These are phyloP conservation scores for Seriola aureovittata DNA, from an alignment of 2,113 vertebrate species.

Conservation along the genomic window DNA sequence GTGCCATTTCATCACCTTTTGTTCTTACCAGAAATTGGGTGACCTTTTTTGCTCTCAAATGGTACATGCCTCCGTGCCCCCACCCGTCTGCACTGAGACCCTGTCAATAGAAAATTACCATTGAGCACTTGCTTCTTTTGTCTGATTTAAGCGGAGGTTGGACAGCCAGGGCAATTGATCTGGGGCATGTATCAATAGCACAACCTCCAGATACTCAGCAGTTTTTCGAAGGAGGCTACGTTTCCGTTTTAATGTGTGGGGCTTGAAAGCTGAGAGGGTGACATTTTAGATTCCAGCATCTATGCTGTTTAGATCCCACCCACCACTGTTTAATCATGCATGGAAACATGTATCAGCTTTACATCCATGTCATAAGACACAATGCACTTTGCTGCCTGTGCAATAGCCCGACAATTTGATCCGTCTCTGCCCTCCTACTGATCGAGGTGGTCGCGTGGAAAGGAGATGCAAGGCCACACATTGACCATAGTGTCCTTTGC, in stretches of 20 bases:
- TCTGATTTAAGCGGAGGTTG: slow-evolving; percentile 64
- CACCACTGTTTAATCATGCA: slow-evolving; percentile 5
- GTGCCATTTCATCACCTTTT: slow-evolving; percentile 47
- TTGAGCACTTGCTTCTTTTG: slow-evolving; percentile 63
- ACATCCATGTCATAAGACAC: slow-evolving; percentile 22
- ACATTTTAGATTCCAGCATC: slow-evolving; percentile 14
- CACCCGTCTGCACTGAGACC: neutral
- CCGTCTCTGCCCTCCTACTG: slow-evolving; percentile 21
- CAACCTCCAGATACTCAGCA: slow-evolving; percentile 61
- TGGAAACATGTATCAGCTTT: slow-evolving; percentile 58
- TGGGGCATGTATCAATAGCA: slow-evolving; percentile 56
- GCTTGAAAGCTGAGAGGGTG: slow-evolving; percentile 54
- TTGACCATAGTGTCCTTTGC: slow-evolving; percentile 5
- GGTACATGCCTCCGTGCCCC: neutral
- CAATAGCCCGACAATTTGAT: slow-evolving; percentile 49
- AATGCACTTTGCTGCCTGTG: slow-evolving; percentile 43
- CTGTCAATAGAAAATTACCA: slow-evolving; percentile 66
- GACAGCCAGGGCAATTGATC: slow-evolving; percentile 65
- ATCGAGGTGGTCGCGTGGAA: slow-evolving; percentile 9
- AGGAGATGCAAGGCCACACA: slow-evolving; percentile 2
- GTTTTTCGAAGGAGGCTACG: slow-evolving; percentile 33
- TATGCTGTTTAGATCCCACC: neutral
- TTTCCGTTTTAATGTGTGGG: slow-evolving; percentile 50
- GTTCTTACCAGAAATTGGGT: slow-evolving; percentile 53
- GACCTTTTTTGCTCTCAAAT: slow-evolving; percentile 50